A percentile compares a stretch with the other conserved stretches of the same genome.
Evolutionary conservation across 2,888 invertebrate genomes (phyloP).

Genomic region (Tryphoninae sp.): DNA sequence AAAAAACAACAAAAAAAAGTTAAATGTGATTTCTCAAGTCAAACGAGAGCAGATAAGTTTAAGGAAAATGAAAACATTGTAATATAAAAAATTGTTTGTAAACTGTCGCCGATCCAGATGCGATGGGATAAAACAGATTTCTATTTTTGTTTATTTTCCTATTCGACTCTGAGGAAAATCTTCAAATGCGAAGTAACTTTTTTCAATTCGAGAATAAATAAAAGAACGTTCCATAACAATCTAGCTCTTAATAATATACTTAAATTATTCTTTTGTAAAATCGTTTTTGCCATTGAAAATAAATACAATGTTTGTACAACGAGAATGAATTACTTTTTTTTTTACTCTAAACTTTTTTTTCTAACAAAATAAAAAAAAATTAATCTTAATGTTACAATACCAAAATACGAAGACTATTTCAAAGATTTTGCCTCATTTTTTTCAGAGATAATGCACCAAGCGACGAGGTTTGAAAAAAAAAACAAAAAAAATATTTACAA

Average conservation of each 20-base stretch:
- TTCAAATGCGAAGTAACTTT: constrained; percentile 43
- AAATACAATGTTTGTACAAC: constrained; percentile 70
- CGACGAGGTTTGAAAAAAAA: not conserved
- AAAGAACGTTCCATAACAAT: constrained; percentile 42
- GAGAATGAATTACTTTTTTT: too few species aligned
- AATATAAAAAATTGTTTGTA: constrained; percentile 46
- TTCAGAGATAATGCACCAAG: too few species aligned
- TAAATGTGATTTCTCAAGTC: not conserved
- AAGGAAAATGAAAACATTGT: constrained; percentile 45
- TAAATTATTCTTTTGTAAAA: constrained; percentile 73
- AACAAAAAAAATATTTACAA: constrained; percentile 1
- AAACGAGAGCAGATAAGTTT: not conserved
- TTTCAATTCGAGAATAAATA: constrained; percentile 21
- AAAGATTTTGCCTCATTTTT: too few species aligned
- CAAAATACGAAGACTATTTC: too few species aligned
- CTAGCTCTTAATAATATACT: constrained; percentile 58
- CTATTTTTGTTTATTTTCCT: constrained; percentile 29
- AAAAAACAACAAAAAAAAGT: constrained; percentile 16
- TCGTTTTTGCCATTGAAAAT: constrained; percentile 73
- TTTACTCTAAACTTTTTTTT: too few species aligned
- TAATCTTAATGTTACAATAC: too few species aligned
- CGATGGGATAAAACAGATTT: constrained; percentile 1
- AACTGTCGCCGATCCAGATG: constrained; percentile 48
- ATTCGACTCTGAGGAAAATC: constrained; percentile 3
- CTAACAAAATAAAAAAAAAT: too few species aligned